phyloP scores from a whole-genome alignment of 2,888 invertebrate species.

The Mesochorus sp. region DNA sequence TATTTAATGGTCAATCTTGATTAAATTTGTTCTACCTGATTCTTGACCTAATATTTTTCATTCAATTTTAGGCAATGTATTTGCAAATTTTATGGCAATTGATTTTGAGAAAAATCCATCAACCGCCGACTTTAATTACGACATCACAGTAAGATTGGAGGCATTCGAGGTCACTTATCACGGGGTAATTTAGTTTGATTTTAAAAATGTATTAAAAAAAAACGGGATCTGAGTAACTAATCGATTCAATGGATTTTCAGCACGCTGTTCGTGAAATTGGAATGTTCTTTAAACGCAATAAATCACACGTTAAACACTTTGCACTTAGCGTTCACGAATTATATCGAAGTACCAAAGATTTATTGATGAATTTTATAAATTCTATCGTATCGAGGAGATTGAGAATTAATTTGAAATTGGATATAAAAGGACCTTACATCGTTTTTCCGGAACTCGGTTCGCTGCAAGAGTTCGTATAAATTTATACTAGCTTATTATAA shows the following conservation, averaged over 20 bases:
- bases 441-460: constrained; percentile 90
- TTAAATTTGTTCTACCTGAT: not conserved
- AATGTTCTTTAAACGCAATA: constrained; percentile 86
- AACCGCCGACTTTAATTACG: constrained; percentile 87
- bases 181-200: constrained; percentile 84
- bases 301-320: constrained; percentile 82
- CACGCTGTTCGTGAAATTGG: constrained; percentile 88
- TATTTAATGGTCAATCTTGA: not conserved
- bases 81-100: constrained; percentile 88
- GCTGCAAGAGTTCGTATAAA: constrained; percentile 84
- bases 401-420: constrained; percentile 88
- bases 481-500: not conserved
- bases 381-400: constrained; percentile 84
- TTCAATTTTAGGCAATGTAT: constrained; percentile 83
- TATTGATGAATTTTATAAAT: constrained; percentile 81
- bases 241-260: constrained; percentile 81
- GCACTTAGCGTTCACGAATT: constrained; percentile 72
- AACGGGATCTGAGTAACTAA: not conserved
- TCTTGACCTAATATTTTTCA: not conserved
- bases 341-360: constrained; percentile 76
- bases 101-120: constrained; percentile 89
- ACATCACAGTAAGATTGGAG: constrained; percentile 87
- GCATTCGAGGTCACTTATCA: constrained; percentile 90
- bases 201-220: not conserved
- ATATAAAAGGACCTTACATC: constrained; percentile 89